Base-by-base conservation (phyloP, 2,888 invertebrate species). In the Andrena camellia region DNA sequence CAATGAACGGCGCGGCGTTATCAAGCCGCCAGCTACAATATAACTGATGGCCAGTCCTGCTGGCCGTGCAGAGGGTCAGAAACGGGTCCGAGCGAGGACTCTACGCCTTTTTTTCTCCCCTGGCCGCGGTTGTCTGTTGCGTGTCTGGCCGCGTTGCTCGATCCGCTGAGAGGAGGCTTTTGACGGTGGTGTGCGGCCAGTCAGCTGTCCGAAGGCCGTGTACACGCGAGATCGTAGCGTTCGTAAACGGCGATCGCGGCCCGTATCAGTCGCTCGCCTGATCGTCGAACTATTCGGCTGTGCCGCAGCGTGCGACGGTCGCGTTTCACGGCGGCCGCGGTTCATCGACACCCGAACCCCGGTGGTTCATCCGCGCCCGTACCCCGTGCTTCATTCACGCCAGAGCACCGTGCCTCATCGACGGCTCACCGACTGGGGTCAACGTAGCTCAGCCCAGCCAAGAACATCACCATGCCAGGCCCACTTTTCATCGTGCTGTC, bases 211-310 rank as follows among this genome's bases (percentile, higher is more conserved):
- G 83, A 82, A 82, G 81, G 82, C 82, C 82, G 35, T 57, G 52
- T 52, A 20, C 66, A 66, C 81, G 74, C 82, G 74, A 64, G 81
- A 82, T 82, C 83, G 83, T 50, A 57, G 35, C 63, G 70, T 78
- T 66, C 69, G 72, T 73, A 77, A 83, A 52, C 67, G 66, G 78
- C 80, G 54, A 23, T 64, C 68, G 54, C 82, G 66, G 33, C 29
- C 71, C 67, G 78, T 83, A 78, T 83, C 84, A 85, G 85, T 84
- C 80, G 80, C 42, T 70, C 70, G 76, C 62, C 57, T 52, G 85
- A 84, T 84, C 84, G 85, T 85, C 76, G 85, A 50, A 35, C 73
- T 73, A 76, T 80, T 70, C 85, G 76, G 80, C 69, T 52, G 29
- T 59, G 66, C 71, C 3, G 57, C 57, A 42, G 52, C 50, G 57